Conservation (phyloP, 2,888 invertebrate genomes). For the Rotaria sp. region DNA sequence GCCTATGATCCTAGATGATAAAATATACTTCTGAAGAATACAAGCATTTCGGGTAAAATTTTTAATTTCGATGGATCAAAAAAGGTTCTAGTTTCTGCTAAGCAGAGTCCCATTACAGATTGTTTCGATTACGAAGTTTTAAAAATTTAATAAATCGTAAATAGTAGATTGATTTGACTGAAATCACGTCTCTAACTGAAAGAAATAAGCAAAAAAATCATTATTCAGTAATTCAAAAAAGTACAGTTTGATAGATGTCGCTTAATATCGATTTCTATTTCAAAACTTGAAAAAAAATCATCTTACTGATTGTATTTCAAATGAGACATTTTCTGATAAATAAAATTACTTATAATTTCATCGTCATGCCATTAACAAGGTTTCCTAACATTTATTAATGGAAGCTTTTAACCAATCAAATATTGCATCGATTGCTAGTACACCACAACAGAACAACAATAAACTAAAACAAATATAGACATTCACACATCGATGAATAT, state of each 20-base stretch:
- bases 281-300: neutral
- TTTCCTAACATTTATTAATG: neutral
- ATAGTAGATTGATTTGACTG: no score
- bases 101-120: no score
- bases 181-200: no score
- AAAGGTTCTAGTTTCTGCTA: no score
- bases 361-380: neutral
- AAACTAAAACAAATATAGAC: neutral
- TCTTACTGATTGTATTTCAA: neutral
- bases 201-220: no score
- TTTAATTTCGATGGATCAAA: no score
- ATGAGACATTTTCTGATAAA: neutral
- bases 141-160: no score
- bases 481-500: neutral
- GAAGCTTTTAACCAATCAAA: neutral
- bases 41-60: no score
- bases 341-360: neutral
- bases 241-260: neutral
- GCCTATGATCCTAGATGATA: no score
- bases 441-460: conserved; percentile 2
- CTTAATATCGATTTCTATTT: neutral
- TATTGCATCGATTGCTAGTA: neutral
- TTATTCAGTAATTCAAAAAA: no score
- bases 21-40: no score
- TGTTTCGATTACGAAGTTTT: no score